Percentiles rank a stretch among this genome's conserved stretches.
Conservation (phyloP, 1,140 invertebrate genomes). For the Panonychus citri region DNA sequence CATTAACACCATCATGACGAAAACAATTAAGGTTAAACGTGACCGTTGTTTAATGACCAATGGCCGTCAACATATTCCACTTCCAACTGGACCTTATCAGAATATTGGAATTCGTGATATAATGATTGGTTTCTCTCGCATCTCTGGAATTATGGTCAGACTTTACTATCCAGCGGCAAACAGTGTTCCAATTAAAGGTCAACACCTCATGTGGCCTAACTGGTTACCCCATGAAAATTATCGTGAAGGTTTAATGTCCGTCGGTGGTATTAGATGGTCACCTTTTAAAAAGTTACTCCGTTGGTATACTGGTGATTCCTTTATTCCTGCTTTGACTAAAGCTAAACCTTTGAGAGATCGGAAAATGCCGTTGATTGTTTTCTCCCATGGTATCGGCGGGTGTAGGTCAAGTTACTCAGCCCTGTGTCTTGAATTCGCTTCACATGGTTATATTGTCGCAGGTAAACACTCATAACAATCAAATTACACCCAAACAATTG, state of each 20-base stretch:
- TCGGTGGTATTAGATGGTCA: conserved; percentile 25
- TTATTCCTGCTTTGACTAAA: conserved; percentile 32
- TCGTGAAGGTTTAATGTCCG: conserved; percentile 28
- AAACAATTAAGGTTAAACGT: neutral
- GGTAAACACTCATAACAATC: conserved; percentile 19
- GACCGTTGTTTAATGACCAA: conserved; percentile 1
- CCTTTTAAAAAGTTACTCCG: conserved; percentile 27
- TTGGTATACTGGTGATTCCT: conserved; percentile 26
- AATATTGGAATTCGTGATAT: conserved; percentile 15
- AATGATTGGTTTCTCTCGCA: conserved; percentile 14
- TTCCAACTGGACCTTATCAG: conserved; percentile 12
- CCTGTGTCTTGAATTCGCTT: conserved; percentile 35
- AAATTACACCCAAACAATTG: too few species aligned
- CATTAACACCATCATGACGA: too few species aligned
- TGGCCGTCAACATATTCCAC: conserved; percentile 10
- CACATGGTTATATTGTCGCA: conserved; percentile 38
- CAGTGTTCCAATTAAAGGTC: conserved; percentile 18
- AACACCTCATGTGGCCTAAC: conserved; percentile 27
- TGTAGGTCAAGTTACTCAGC: conserved; percentile 35
- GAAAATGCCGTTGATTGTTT: conserved; percentile 34
- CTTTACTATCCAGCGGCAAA: conserved; percentile 15
- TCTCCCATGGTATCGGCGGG: conserved; percentile 40
- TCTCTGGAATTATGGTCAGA: conserved; percentile 12
- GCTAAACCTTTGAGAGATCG: conserved; percentile 18
- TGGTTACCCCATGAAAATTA: conserved; percentile 34